These are phyloP conservation scores for Tachystola acroxantha DNA, from an alignment of 2,888 invertebrate genomes.

Conservation along the genomic window DNA sequence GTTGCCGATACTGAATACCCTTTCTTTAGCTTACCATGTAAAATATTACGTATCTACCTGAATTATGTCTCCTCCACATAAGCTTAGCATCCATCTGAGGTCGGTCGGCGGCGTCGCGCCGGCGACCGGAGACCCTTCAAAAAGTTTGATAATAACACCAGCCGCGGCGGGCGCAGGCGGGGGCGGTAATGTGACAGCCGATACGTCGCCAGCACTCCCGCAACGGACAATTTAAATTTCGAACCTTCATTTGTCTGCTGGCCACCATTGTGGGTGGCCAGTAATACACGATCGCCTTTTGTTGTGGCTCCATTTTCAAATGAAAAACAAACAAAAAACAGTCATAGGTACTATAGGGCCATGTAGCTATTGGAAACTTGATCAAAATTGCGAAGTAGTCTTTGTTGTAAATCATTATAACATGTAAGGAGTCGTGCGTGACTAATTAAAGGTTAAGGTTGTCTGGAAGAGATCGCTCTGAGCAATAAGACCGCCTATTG, in stretches of 20 bases:
- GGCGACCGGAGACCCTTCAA: constrained; percentile 70
- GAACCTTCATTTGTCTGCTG: constrained; percentile 36
- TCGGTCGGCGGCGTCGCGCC: constrained; percentile 54
- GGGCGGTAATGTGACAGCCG: constrained; percentile 75
- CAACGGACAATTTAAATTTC: constrained; percentile 53
- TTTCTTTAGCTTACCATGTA: no score
- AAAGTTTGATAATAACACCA: constrained; percentile 75
- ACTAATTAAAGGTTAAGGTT: no score
- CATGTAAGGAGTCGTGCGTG: no score
- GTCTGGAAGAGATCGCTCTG: no score
- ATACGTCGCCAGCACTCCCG: constrained; percentile 66
- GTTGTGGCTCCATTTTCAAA: background rate
- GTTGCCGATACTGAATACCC: no score
- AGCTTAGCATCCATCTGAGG: constrained; percentile 33
- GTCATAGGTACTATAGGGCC: no score
- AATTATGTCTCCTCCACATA: no score
- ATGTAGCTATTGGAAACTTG: background rate
- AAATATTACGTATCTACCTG: no score
- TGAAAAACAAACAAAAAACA: no score
- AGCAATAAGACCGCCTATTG: no score
- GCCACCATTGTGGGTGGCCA: constrained; percentile 10
- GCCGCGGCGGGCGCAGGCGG: constrained; percentile 27
- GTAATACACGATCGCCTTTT: background rate
- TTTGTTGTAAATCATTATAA: no score
- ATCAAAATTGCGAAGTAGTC: no score